Conservation (phyloP, 2,797 vertebrate genomes). For the Coregonus sp. region DNA sequence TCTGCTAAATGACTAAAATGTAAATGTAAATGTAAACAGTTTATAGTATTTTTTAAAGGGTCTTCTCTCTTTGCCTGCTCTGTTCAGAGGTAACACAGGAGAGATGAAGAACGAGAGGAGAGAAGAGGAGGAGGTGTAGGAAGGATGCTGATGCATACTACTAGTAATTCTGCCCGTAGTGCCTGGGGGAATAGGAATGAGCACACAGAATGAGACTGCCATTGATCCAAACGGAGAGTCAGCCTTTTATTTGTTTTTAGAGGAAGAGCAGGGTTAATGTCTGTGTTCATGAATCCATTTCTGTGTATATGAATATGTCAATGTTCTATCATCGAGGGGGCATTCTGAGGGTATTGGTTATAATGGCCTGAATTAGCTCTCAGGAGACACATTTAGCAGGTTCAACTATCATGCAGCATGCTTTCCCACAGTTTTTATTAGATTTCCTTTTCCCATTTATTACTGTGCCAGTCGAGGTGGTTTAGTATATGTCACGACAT, state of each 20-base stretch:
- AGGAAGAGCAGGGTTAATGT: slow-evolving; percentile 5
- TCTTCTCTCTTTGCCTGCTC: background rate
- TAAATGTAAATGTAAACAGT: background rate
- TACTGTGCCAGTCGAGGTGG: too few relatives aligned
- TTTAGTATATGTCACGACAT: too few relatives aligned
- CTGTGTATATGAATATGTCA: slow-evolving; percentile 2
- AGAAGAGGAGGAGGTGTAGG: background rate
- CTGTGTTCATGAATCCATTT: slow-evolving; percentile 4
- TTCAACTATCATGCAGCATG: too few relatives aligned
- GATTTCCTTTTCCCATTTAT: too few relatives aligned
- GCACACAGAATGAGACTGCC: slow-evolving; percentile 1
- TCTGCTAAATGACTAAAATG: too few relatives aligned
- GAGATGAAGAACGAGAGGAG: background rate
- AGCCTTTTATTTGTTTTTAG: slow-evolving; percentile 16
- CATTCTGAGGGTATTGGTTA: background rate
- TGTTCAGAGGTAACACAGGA: background rate
- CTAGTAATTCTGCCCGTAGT: background rate
- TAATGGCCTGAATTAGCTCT: background rate
- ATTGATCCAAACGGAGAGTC: slow-evolving; percentile 19
- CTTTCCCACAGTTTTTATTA: too few relatives aligned
- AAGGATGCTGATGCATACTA: background rate
- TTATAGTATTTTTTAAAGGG: background rate
- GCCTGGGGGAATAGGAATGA: slow-evolving; percentile 4
- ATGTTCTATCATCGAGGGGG: background rate
- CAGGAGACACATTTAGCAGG: too few relatives aligned